Conservation (phyloP, 2,113 vertebrate genomes). For the Dissostichus mawsoni region DNA sequence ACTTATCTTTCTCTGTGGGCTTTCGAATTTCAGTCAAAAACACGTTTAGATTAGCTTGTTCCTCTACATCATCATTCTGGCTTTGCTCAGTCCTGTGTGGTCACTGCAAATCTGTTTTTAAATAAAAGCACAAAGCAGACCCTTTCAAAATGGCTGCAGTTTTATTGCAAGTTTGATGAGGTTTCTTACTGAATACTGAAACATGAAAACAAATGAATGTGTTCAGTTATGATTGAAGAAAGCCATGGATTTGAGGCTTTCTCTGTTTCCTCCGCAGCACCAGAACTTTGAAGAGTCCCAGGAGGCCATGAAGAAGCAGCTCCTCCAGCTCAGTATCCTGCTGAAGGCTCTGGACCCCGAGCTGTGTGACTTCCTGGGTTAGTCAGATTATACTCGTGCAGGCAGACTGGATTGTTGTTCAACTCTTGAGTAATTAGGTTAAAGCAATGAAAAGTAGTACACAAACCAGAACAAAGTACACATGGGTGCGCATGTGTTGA, state of each 20-base stretch:
- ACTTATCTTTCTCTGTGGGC: not conserved
- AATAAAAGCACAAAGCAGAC: no score
- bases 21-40: not conserved
- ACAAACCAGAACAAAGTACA: not conserved
- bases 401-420: not conserved
- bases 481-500: not conserved
- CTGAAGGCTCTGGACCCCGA: constrained; percentile 89
- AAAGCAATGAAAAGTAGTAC: not conserved
- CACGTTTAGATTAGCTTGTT: not conserved
- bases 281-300: constrained; percentile 95
- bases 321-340: constrained; percentile 88
- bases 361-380: constrained; percentile 92
- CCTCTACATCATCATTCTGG: not conserved
- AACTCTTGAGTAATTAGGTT: not conserved
- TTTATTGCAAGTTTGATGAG: no score
- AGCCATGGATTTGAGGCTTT: not conserved
- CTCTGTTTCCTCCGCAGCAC: constrained; percentile 79
- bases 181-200: no score
- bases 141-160: no score
- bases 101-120: no score
- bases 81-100: not conserved
- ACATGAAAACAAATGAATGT: no score
- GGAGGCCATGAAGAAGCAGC: constrained; percentile 94
- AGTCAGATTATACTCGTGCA: constrained; percentile 19
- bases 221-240: no score